Conservation (phyloP, 2,797 vertebrate species). For the Trachurus trachurus region DNA sequence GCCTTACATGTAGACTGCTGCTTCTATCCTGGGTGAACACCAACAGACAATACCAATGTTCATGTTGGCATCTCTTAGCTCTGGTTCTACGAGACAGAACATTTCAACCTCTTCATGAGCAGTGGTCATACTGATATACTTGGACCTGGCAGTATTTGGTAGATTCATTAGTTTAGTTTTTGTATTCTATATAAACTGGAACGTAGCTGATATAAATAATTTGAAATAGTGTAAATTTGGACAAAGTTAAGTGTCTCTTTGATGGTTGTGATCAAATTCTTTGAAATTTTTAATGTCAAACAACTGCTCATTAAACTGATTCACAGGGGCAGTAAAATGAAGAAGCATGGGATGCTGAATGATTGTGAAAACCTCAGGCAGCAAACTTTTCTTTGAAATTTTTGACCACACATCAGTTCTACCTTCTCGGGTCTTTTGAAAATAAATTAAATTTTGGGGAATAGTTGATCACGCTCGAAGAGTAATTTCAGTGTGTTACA, state of each 20-base stretch:
- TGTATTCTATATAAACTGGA: no score
- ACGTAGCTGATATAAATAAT: no score
- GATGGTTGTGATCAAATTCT: neutral
- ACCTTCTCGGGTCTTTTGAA: neutral
- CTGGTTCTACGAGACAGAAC: neutral
- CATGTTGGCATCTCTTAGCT: no score
- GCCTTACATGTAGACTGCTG: neutral
- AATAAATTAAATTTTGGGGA: neutral
- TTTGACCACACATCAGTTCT: neutral
- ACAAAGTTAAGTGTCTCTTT: neutral
- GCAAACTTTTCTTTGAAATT: neutral
- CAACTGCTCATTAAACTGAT: no score
- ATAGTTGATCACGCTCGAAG: neutral
- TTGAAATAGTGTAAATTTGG: neutral
- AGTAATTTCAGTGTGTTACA: neutral
- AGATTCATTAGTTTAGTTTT: no score
- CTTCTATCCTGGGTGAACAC: neutral
- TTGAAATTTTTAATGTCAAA: neutral
- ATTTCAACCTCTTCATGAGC: neutral
- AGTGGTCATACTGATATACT: neutral
- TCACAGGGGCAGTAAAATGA: neutral
- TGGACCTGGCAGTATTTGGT: neutral
- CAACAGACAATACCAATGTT: neutral
- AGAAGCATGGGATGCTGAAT: neutral
- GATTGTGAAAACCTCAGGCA: neutral